Base-by-base conservation (phyloP, 2,888 invertebrate species). In the Drosophila emarginata region DNA sequence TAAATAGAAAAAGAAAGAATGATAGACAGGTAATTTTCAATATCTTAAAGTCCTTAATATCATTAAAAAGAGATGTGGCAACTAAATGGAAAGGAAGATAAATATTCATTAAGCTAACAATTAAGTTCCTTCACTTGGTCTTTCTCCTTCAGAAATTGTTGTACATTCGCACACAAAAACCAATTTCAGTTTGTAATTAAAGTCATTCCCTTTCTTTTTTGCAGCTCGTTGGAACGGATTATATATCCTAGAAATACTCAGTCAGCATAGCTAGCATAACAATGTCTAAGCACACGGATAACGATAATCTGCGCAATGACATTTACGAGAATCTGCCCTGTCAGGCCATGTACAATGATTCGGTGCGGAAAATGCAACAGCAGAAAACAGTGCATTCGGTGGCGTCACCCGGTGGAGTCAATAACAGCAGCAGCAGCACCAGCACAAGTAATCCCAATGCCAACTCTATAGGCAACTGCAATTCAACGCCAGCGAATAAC, bases 331-430 rank as follows among this genome's bases (percentile, higher is more conserved):
- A 91, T 80, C 78, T 91, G 73, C 91, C 91, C 7, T 91, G 91
- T 68, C 91, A 91, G 85, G 92, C 91, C 67, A 92, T 91, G 92
- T 91, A 89, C 76, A 91, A 91, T 79, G 92, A 91, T 72, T 91
- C 92, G 23, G 91, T 91, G 60, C 89, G 92, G 53, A 91, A 91
- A 76, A 92, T 91, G 66, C 92, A 91, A 73, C 90, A 91, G 28
- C 91, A 89, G 52, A 88, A 90, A 64, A 74, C 77, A 39, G 61
- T 78, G 58, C 87, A 78, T 23, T 23, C 23, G 23, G 23, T 23
- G 64, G 66, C 40, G 28, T 1, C 32, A 32, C 9, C 64, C 52
- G 67, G 68, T 51, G 72, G 61, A 36, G 26, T 72, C 64, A 66
- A 77, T 32, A 28, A 28, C 52, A 67, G 71, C 57, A 72, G 61